Evolutionary conservation across 23 tunicate genomes (phyloP).

Genomic region (Styela plicata): DNA sequence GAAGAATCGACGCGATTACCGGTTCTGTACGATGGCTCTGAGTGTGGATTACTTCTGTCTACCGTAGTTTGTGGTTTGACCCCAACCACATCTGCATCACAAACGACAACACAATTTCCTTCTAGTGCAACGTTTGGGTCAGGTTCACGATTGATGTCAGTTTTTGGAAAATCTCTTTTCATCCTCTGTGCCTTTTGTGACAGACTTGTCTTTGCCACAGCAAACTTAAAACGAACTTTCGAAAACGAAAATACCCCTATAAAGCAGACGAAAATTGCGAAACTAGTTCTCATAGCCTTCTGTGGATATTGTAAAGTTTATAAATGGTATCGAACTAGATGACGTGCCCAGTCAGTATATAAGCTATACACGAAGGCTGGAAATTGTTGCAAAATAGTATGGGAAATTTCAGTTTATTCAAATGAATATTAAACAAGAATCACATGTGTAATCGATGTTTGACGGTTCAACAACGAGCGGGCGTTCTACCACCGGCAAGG

Average conservation of each 20-base stretch:
- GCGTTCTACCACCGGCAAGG: too few relatives aligned
- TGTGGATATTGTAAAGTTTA: too few relatives aligned
- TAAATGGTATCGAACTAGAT: too few relatives aligned
- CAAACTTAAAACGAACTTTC: neutral
- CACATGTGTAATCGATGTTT: too few relatives aligned
- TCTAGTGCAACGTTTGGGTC: constrained; percentile 34
- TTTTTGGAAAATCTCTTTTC: neutral
- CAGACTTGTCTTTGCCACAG: neutral
- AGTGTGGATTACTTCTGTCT: neutral
- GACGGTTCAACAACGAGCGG: too few relatives aligned
- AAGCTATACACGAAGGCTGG: too few relatives aligned
- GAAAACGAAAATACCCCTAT: neutral
- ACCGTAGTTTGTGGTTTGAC: neutral
- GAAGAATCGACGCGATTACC: neutral
- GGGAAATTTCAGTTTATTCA: too few relatives aligned
- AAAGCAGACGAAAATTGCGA: neutral
- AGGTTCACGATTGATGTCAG: neutral
- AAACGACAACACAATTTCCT: constrained; percentile 58
- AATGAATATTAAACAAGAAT: too few relatives aligned
- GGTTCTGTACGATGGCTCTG: neutral
- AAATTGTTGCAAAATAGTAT: too few relatives aligned
- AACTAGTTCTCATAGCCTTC: neutral
- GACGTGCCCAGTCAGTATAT: too few relatives aligned
- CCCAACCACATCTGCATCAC: constrained; percentile 31
- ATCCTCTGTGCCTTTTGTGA: neutral